phyloP scores from a whole-genome alignment of 2,888 invertebrate species.

The Cantharis nigra region DNA sequence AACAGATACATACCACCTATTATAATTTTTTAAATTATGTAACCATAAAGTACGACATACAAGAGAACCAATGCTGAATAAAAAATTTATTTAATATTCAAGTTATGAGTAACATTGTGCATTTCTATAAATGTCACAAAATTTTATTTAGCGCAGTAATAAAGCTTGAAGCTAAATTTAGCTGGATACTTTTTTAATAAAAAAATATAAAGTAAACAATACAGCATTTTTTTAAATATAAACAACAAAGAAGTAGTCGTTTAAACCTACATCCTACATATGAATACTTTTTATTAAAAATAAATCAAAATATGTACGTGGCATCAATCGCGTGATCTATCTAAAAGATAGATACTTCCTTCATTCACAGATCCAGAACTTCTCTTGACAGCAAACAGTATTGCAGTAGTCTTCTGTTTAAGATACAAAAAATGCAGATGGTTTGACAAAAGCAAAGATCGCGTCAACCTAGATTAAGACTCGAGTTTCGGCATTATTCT shows the following conservation, averaged over 20 bases:
- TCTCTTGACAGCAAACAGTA: too few relatives aligned
- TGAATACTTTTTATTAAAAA: too few relatives aligned
- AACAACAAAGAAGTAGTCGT: background rate
- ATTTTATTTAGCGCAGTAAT: slow-evolving; percentile 11
- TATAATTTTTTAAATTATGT: slow-evolving; percentile 14
- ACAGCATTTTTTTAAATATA: background rate
- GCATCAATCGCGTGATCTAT: too few relatives aligned
- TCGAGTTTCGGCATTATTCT: too few relatives aligned
- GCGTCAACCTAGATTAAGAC: too few relatives aligned
- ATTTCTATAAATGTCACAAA: slow-evolving; percentile 17
- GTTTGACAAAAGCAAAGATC: too few relatives aligned
- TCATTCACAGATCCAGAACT: too few relatives aligned
- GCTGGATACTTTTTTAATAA: background rate
- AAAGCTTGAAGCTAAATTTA: slow-evolving; percentile 13
- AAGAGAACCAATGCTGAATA: slow-evolving; percentile 13
- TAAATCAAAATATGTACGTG: too few relatives aligned
- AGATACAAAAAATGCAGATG: too few relatives aligned
- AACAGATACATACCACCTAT: slow-evolving; percentile 4
- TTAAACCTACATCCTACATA: too few relatives aligned
- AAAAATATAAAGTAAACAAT: background rate
- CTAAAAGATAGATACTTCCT: too few relatives aligned
- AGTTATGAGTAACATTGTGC: slow-evolving; percentile 12
- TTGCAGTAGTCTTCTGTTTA: too few relatives aligned
- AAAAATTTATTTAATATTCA: slow-evolving; percentile 21
- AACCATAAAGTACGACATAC: slow-evolving; percentile 16